These are phyloP conservation scores for Drosophila truncata DNA, from an alignment of 1,140 invertebrate genomes.

Conservation along the genomic window DNA sequence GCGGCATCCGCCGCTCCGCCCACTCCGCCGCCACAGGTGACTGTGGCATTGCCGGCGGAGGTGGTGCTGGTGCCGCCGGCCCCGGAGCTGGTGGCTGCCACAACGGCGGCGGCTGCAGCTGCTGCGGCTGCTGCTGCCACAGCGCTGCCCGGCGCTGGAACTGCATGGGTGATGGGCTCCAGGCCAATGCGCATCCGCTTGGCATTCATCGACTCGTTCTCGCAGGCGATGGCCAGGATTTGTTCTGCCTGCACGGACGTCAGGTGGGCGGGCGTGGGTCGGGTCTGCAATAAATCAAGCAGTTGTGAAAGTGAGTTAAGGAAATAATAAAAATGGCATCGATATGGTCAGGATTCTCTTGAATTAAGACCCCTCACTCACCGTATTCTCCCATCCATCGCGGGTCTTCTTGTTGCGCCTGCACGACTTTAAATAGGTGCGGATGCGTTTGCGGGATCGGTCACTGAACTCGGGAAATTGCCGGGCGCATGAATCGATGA, in stretches of 20 bases:
- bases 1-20: slow-evolving; percentile 63
- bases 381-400: slow-evolving; percentile 87
- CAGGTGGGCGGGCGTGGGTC: slow-evolving; percentile 97
- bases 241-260: slow-evolving; percentile 98
- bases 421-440: slow-evolving; percentile 98
- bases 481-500: slow-evolving; percentile 97
- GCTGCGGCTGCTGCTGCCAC: slow-evolving; percentile 86
- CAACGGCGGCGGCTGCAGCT: slow-evolving; percentile 69
- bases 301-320: background rate
- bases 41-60: slow-evolving; percentile 62
- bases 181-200: slow-evolving; percentile 97
- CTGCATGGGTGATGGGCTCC: slow-evolving; percentile 96
- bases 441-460: slow-evolving; percentile 96
- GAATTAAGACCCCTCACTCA: slow-evolving; percentile 30
- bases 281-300: slow-evolving; percentile 69
- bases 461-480: slow-evolving; percentile 99
- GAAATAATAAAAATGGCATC: background rate
- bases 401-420: slow-evolving; percentile 96
- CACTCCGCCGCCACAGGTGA: slow-evolving; percentile 65
- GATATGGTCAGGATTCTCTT: background rate
- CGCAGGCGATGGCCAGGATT: slow-evolving; percentile 97
- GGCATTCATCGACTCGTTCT: slow-evolving; percentile 98
- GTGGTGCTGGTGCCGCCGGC: slow-evolving; percentile 56
- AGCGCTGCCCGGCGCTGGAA: slow-evolving; percentile 88
- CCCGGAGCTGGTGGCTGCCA: slow-evolving; percentile 53